phyloP scores from a whole-genome alignment of 2,888 invertebrate species.

The Nemapogon koenigi region DNA sequence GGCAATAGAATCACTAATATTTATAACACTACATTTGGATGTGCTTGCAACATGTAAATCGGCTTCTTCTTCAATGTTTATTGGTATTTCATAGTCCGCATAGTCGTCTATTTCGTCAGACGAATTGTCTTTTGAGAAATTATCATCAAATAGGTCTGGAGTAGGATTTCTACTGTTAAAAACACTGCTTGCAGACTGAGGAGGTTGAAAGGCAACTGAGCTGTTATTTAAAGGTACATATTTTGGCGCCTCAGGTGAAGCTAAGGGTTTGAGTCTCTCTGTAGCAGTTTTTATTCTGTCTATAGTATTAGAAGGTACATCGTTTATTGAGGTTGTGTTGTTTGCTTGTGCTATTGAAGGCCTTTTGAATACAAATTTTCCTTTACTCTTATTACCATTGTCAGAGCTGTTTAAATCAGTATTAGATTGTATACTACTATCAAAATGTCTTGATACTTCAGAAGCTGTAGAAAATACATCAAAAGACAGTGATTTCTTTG shows the following conservation, averaged over 20 bases:
- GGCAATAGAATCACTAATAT: constrained; percentile 30
- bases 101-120: constrained; percentile 17
- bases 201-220: constrained; percentile 48
- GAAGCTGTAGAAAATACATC: constrained; percentile 13
- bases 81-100: constrained; percentile 30
- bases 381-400: constrained; percentile 31
- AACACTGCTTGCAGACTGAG: too few species aligned
- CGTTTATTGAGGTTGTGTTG: constrained; percentile 25
- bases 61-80: constrained; percentile 32
- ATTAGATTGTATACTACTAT: too few species aligned
- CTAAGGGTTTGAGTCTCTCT: constrained; percentile 39
- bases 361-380: constrained; percentile 50
- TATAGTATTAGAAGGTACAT: constrained; percentile 38
- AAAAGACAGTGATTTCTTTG: too few species aligned
- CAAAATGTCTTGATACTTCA: constrained; percentile 35
- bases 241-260: constrained; percentile 26
- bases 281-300: constrained; percentile 41
- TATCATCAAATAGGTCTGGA: constrained; percentile 7
- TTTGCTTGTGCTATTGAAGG: constrained; percentile 32
- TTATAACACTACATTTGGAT: constrained; percentile 25
- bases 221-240: constrained; percentile 31
- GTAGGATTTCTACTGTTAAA: not conserved
- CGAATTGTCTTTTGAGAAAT: not conserved
- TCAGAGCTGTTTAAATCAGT: constrained; percentile 24
- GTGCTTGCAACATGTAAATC: constrained; percentile 24